Base-by-base conservation (phyloP, 2,888 invertebrate species). In the Dryomyza anilis region DNA sequence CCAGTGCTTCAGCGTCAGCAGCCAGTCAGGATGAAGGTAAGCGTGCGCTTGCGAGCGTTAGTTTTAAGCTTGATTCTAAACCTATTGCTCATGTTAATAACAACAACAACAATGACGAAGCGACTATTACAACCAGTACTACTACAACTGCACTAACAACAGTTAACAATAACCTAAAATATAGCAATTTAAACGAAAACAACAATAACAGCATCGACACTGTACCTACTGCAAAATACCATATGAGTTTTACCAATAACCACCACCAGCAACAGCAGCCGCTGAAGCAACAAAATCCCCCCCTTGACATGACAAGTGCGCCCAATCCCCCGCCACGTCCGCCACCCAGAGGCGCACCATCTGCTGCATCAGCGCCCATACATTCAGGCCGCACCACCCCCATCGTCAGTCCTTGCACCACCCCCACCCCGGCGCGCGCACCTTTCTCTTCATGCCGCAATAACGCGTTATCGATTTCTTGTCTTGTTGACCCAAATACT, bases 1-100 rank as follows among this genome's bases (percentile, higher is more conserved):
- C 68, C 63, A 70, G 68, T n/a, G 43, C n/a, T 43, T n/a, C 23
- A 52, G 50, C 3, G 21, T 10, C 16, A 69, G 74, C n/a, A n/a
- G n/a, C n/a, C n/a, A n/a, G n/a, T n/a, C n/a, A 73, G 65, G 80
- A 79, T 73, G 80, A 79, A 79, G 79, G 79, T 79, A 79, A 79
- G 79, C 70, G 36, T 64, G 45, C 36, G 52, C 27, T 39, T 39
- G 56, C 46, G 36, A 70, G 64, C 58, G 59, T 56, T 65, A 69
- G 65, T 59, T 59, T 67, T 68, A 52, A 59, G 33, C 46, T 57
- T 53, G 67, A 64, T 65, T 56, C 10, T 48, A 61, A 55, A 50
- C 43, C 60, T 69, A 52, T 63, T 69, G 69, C 70, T 70, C 72
- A 67, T 76, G 77, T 78, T 76, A 73, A 76, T 76, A 78, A 75